Conservation (phyloP, 2,888 invertebrate species). For the Xanthorhoe designata region DNA sequence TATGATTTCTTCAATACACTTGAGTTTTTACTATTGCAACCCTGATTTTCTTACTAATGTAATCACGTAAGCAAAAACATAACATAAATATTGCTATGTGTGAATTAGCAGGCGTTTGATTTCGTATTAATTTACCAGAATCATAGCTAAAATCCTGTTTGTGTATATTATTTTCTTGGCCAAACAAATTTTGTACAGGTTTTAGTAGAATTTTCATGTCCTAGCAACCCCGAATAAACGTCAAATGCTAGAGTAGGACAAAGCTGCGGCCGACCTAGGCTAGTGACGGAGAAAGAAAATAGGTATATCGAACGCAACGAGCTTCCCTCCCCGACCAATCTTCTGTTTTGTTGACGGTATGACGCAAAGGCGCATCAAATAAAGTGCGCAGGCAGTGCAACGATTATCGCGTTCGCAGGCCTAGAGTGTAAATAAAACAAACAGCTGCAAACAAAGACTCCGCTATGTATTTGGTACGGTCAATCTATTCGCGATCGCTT, state of each 20-base stretch:
- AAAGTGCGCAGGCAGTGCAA: slow-evolving; percentile 83
- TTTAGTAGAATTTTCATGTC: slow-evolving; percentile 20
- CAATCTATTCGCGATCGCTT: slow-evolving; percentile 58
- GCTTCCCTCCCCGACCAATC: slow-evolving; percentile 54
- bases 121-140: neutral
- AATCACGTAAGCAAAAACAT: too few species aligned
- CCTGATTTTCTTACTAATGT: too few species aligned
- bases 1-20: slow-evolving; percentile 12
- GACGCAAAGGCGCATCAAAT: slow-evolving; percentile 75
- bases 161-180: neutral
- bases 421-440: slow-evolving; percentile 80
- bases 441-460: slow-evolving; percentile 69
- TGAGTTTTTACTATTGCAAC: neutral
- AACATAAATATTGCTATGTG: neutral
- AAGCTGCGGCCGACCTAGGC: slow-evolving; percentile 49
- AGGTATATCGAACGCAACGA: slow-evolving; percentile 54
- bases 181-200: neutral
- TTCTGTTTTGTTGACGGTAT: slow-evolving; percentile 74
- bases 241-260: slow-evolving; percentile 67
- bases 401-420: slow-evolving; percentile 80
- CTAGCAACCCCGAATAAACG: slow-evolving; percentile 63
- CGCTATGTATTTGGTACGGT: slow-evolving; percentile 54
- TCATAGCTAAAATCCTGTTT: neutral
- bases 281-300: slow-evolving; percentile 68
- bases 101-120: slow-evolving; percentile 1